A percentile compares a stretch with the other conserved stretches of the same genome.
These are phyloP conservation scores for Arctopsyche grandis DNA, from an alignment of 1,140 invertebrate species.

Conservation along the genomic window DNA sequence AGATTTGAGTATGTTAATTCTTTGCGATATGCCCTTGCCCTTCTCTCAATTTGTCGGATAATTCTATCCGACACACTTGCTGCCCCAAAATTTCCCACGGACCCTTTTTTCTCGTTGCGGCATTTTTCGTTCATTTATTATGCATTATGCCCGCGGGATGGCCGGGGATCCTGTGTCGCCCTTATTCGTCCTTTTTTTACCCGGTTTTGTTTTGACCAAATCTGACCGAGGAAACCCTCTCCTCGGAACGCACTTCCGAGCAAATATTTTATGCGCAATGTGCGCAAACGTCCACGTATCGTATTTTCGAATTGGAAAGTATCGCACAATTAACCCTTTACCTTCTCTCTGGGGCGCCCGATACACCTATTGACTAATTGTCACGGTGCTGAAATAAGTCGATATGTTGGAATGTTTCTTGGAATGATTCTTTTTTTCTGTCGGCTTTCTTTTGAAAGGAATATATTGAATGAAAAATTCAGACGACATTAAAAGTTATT, in stretches of 20 bases:
- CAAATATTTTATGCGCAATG: conserved; percentile 7
- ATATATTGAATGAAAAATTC: conserved; percentile 17
- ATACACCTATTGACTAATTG: not conserved
- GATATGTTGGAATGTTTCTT: not conserved
- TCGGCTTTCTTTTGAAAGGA: not conserved
- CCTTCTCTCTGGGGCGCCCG: not conserved
- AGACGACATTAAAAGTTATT: conserved; percentile 23
- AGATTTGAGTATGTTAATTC: conserved; percentile 43
- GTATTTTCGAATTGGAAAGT: not conserved
- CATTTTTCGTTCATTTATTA: conserved; percentile 48
- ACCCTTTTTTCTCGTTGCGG: conserved; percentile 42
- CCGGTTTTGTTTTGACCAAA: conserved; percentile 3
- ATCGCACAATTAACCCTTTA: too few relatives aligned
- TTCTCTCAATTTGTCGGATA: conserved; percentile 37
- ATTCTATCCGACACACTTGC: conserved; percentile 44
- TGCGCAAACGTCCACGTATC: not conserved
- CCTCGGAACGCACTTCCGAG: not conserved
- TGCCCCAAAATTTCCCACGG: conserved; percentile 28
- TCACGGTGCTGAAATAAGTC: too few relatives aligned
- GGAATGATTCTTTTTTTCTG: not conserved
- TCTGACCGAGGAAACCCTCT: not conserved
- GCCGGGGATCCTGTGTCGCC: conserved; percentile 3
- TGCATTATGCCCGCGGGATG: conserved; percentile 39
- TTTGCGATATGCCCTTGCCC: conserved; percentile 38
- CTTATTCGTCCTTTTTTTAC: not conserved